phyloP scores from a whole-genome alignment of 2,797 vertebrate genomes.

The Scleropages formosus region DNA sequence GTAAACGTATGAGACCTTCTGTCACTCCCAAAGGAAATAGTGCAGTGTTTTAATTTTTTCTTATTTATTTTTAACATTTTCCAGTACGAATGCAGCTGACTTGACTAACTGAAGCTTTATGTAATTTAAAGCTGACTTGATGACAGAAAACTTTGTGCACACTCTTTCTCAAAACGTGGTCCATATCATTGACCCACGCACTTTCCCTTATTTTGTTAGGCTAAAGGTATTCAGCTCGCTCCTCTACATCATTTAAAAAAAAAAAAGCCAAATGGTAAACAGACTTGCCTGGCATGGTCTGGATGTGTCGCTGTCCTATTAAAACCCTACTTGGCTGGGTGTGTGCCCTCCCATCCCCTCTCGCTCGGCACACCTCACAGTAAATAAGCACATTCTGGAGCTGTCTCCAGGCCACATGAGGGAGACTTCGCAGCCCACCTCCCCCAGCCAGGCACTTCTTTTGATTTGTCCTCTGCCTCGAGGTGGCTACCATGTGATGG shows the following conservation, averaged over 20 bases:
- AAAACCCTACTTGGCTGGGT: constrained; percentile 21
- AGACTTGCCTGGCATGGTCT: background rate
- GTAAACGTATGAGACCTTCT: too few relatives aligned
- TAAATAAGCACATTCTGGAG: background rate
- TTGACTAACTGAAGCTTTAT: too few relatives aligned
- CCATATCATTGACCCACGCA: background rate
- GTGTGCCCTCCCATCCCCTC: background rate
- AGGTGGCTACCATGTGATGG: background rate
- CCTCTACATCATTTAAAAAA: constrained; percentile 11
- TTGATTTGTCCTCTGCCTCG: background rate
- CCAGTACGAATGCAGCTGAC: background rate
- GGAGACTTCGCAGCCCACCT: background rate
- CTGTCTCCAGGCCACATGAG: background rate
- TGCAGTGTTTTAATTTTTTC: background rate
- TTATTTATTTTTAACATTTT: background rate
- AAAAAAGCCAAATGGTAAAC: constrained; percentile 9
- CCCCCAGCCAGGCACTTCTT: background rate
- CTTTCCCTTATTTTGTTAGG: background rate
- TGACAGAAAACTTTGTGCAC: background rate
- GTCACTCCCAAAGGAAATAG: background rate
- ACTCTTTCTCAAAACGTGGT: background rate
- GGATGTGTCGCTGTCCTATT: constrained; percentile 1
- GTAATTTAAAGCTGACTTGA: background rate
- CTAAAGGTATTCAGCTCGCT: background rate
- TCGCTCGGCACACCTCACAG: background rate